phyloP scores from a whole-genome alignment of 2,888 invertebrate genomes.

The Tachystola acroxantha region DNA sequence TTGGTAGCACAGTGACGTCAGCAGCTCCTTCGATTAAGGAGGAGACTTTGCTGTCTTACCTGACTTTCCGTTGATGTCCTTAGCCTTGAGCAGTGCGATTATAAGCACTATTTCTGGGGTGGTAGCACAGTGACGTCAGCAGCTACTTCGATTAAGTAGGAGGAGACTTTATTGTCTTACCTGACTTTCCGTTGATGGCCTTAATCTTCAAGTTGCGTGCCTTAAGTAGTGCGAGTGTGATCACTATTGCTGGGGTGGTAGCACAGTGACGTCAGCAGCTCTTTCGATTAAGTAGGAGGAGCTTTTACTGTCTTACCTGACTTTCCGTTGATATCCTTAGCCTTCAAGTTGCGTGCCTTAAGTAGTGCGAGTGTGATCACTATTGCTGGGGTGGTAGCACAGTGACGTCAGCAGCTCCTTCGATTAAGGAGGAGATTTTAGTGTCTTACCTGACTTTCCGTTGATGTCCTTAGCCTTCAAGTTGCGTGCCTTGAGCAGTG shows the following conservation, averaged over 20 bases:
- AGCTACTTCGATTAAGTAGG: no score
- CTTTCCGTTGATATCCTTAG: constrained; percentile 92
- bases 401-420: constrained; percentile 93
- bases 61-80: constrained; percentile 97
- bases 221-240: constrained; percentile 93
- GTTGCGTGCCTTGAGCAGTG: constrained; percentile 94
- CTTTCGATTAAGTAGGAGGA: no score
- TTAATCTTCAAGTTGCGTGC: constrained; percentile 97
- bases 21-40: no score
- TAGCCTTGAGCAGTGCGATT: constrained; percentile 93
- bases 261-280: constrained; percentile 93
- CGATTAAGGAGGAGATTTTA: no score
- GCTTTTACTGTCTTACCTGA: no score
- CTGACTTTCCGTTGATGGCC: constrained; percentile 97
- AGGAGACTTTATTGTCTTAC: no score
- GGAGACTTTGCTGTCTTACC: constrained; percentile 65
- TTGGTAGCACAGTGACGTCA: no score
- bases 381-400: constrained; percentile 97
- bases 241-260: constrained; percentile 97
- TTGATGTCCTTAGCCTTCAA: constrained; percentile 98
- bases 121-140: constrained; percentile 95
- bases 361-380: constrained; percentile 93
- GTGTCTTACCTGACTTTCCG: constrained; percentile 89
- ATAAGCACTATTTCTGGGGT: constrained; percentile 97
- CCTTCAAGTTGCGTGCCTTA: constrained; percentile 96